Base-by-base conservation (phyloP, 2,113 vertebrate genomes). In the Tylochromis polylepis region DNA sequence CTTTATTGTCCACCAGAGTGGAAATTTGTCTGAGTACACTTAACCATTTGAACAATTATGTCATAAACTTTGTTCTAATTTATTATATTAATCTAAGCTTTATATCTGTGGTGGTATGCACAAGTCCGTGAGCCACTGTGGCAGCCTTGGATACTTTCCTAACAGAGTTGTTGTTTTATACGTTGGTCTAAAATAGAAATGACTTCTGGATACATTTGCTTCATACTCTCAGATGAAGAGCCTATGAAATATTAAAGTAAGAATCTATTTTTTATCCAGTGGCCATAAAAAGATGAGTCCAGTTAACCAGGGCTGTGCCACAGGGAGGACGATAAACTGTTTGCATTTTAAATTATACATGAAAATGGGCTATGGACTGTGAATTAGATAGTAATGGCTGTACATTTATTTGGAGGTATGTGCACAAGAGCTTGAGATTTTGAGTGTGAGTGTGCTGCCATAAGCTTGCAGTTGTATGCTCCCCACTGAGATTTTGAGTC, bases 291-390 rank as follows among this genome's bases (percentile, higher is more conserved):
- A 89, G 88, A 92, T 84, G 62, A 91, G 91, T 93, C 85, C 88
- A 85, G 93, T 94, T 95, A 93, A 90, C 90, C 88, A 91, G 90
- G 59, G 79, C 88, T 89, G 55, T 51, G 79, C 81, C 59, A 75
- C 67, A 89, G 91, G 89, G 88, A 92, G 81, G 20, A 36, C 86
- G 78, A 95, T 87, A 94, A 94, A 92, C 92, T 90, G 89, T 95
- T 94, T 89, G 81, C 55, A 49, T 85, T 93, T 91, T 96, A 91
- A 96, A 95, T 96, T 93, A 95, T 94, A 91, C 55, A 95, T 96
- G 85, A 94, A 95, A 89, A 65, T 88, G 87, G 70, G 31, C 80
- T 85, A 27, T 24, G 59, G 86, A 90, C 57, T 91, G 62, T 91
- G 88, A 83, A 93, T 93, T 89, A 88, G 82, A 87, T 90, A 88